These are phyloP conservation scores for Tupaia tana DNA, from an alignment of 2,113 vertebrate genomes.

Conservation along the genomic window DNA sequence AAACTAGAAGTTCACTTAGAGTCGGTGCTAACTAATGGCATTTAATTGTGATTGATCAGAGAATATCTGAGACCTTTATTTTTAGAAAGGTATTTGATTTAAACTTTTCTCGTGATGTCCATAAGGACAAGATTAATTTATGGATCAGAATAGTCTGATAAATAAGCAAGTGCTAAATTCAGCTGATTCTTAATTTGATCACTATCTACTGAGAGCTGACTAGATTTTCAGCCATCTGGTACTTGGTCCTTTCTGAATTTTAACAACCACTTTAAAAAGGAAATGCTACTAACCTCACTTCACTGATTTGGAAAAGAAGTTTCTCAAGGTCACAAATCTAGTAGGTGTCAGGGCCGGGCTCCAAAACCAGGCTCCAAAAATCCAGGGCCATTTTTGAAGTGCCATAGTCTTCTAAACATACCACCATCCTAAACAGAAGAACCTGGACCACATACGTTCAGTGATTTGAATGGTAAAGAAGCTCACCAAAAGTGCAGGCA, in stretches of 20 bases:
- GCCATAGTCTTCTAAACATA: background rate
- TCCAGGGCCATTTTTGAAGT: background rate
- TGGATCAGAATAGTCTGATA: background rate
- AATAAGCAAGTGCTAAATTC: background rate
- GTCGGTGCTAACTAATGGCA: background rate
- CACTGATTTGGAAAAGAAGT: background rate
- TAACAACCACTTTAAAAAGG: background rate
- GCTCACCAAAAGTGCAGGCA: background rate
- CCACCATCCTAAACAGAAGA: background rate
- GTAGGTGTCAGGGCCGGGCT: background rate
- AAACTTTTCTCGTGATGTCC: background rate
- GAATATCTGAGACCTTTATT: background rate
- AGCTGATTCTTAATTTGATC: background rate
- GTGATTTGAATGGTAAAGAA: background rate
- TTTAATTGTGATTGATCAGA: slow-evolving; percentile 1
- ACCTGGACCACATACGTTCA: background rate
- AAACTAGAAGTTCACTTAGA: background rate
- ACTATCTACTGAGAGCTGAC: background rate
- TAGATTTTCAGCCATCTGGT: background rate
- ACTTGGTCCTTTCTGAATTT: background rate
- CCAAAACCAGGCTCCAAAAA: background rate
- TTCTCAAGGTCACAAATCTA: background rate
- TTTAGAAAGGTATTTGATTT: background rate
- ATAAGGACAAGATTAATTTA: background rate
- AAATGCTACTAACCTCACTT: background rate